Evolutionary conservation across 2,113 vertebrate genomes (phyloP).

Genomic region (Phrynosoma platyrhinos): DNA sequence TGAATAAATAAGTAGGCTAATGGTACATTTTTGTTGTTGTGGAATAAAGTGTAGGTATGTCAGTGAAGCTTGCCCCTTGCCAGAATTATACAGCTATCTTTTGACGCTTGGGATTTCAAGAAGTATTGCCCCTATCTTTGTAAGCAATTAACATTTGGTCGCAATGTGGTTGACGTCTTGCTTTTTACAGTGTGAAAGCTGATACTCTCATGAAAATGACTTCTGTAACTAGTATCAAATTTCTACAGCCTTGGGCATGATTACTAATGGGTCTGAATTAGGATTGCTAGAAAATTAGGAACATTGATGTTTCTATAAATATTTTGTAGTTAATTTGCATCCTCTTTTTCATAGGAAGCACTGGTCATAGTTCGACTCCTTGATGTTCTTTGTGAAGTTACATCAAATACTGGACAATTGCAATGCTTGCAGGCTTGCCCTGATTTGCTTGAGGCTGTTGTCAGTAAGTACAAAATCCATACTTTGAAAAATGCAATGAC

Average conservation of each 20-base stretch:
- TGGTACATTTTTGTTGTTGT: not conserved
- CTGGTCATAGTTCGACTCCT: slow-evolving; percentile 86
- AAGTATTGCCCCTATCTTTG: not conserved
- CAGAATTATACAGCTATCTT: too few species aligned
- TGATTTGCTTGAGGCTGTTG: slow-evolving; percentile 82
- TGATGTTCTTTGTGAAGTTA: slow-evolving; percentile 94
- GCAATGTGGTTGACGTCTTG: not conserved
- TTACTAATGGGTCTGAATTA: not conserved
- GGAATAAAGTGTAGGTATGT: not conserved
- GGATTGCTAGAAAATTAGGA: not conserved
- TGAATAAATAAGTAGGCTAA: too few species aligned
- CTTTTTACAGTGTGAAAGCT: not conserved
- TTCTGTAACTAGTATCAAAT: not conserved
- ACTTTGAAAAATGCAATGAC: not conserved
- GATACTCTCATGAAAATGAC: not conserved
- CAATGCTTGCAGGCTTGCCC: slow-evolving; percentile 86
- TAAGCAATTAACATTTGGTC: too few species aligned
- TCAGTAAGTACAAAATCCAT: slow-evolving; percentile 81
- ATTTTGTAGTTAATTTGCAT: not conserved
- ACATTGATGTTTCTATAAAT: not conserved
- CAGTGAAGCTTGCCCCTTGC: not conserved
- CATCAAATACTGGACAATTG: slow-evolving; percentile 80
- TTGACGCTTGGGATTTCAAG: not conserved
- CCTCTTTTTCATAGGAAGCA: slow-evolving; percentile 79
- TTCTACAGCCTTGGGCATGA: not conserved